Conservation (phyloP, 2,888 invertebrate genomes). For the Lottia scabra region DNA sequence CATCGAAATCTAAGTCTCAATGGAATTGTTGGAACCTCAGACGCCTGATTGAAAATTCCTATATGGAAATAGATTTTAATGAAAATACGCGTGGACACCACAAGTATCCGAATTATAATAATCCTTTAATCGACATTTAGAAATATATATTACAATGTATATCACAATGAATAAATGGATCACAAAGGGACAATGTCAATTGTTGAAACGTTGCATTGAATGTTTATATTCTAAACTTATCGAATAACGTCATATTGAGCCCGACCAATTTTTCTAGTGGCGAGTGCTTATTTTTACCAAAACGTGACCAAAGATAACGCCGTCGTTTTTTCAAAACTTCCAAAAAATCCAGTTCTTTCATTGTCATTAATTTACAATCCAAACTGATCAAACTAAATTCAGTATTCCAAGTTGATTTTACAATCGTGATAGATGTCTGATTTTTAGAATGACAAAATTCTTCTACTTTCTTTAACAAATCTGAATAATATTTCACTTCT, state of each 20-base stretch:
- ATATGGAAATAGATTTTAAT: too few species aligned
- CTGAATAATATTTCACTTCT: background rate
- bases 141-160: too few species aligned
- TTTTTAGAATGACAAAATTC: background rate
- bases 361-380: background rate
- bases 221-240: too few species aligned
- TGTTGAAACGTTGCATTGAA: too few species aligned
- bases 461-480: background rate
- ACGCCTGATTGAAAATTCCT: too few species aligned
- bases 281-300: background rate
- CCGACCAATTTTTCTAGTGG: background rate
- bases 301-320: background rate
- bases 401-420: background rate
- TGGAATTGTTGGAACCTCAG: too few species aligned
- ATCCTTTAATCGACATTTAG: too few species aligned
- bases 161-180: too few species aligned
- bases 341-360: background rate
- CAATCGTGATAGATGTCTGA: background rate
- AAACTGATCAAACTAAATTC: background rate
- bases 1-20: too few species aligned
- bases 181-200: too few species aligned
- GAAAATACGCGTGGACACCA: too few species aligned
- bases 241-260: background rate
- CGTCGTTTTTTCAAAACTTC: background rate
- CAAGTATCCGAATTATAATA: too few species aligned